These are phyloP conservation scores for Lineus longissimus DNA, from an alignment of 1,140 invertebrate species.

Conservation along the genomic window DNA sequence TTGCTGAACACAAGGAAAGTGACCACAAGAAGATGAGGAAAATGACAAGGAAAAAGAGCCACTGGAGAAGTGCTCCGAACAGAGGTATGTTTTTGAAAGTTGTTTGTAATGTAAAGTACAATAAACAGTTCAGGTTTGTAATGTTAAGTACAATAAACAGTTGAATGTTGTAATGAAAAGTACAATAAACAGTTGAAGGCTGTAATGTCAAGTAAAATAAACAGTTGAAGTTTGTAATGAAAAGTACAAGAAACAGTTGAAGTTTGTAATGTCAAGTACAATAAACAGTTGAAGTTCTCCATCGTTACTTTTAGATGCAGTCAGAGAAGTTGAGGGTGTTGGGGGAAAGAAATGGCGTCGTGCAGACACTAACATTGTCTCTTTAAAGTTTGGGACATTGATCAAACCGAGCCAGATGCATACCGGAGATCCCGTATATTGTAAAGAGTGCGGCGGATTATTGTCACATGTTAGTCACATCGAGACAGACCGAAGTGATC, in stretches of 20 bases:
- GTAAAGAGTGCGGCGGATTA: constrained; percentile 36
- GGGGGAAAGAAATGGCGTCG: constrained; percentile 24
- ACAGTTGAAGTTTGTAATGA: no score
- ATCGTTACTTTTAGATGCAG: neutral
- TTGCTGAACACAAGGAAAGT: neutral
- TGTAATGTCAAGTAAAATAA: no score
- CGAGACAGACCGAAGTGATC: constrained; percentile 19
- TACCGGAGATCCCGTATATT: constrained; percentile 43
- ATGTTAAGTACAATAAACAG: no score
- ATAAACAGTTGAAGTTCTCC: no score
- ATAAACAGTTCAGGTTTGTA: no score
- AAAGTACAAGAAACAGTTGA: no score
- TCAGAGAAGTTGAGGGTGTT: neutral
- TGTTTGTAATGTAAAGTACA: neutral
- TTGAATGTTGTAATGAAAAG: no score
- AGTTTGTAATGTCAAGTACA: no score
- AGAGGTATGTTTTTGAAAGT: neutral
- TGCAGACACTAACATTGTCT: constrained; percentile 49
- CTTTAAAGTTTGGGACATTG: constrained; percentile 39
- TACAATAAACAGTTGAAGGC: no score
- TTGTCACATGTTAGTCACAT: constrained; percentile 41
- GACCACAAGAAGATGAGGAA: neutral
- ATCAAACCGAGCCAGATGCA: constrained; percentile 45
- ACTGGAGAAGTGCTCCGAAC: neutral
- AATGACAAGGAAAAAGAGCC: neutral